Evolutionary conservation across 1,140 invertebrate species (phyloP).

Genomic region (Drosophila melanica): DNA sequence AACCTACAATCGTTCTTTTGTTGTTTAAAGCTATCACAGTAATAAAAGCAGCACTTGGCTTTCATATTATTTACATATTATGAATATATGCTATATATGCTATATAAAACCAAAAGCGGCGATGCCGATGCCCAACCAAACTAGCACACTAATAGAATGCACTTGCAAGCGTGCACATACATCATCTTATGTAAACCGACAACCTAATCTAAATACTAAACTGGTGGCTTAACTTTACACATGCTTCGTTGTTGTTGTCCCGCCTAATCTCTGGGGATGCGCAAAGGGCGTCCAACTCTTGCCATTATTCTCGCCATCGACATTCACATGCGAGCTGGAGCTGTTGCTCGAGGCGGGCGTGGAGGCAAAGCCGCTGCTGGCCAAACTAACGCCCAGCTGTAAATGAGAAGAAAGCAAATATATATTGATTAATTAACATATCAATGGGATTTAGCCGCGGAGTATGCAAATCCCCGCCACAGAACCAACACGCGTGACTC

Average conservation of each 20-base stretch:
- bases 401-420: slow-evolving; percentile 24
- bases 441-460: slow-evolving; percentile 15
- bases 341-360: slow-evolving; percentile 36
- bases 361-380: slow-evolving; percentile 57
- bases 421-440: slow-evolving; percentile 47
- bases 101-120: slow-evolving; percentile 55
- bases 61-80: slow-evolving; percentile 48
- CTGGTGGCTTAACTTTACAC: slow-evolving; percentile 30
- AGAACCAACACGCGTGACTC: slow-evolving; percentile 18
- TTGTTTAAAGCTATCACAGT: slow-evolving; percentile 67
- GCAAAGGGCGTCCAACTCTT: slow-evolving; percentile 48
- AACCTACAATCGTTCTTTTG: slow-evolving; percentile 34
- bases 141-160: slow-evolving; percentile 26
- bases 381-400: slow-evolving; percentile 53
- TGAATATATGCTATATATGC: slow-evolving; percentile 31
- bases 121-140: slow-evolving; percentile 54
- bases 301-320: slow-evolving; percentile 8
- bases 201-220: slow-evolving; percentile 53
- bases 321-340: slow-evolving; percentile 33
- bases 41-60: slow-evolving; percentile 55
- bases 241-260: slow-evolving; percentile 27
- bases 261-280: slow-evolving; percentile 35
- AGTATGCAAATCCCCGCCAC: slow-evolving; percentile 25
- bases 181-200: slow-evolving; percentile 42
- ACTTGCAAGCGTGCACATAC: slow-evolving; percentile 23